phyloP scores from a whole-genome alignment of 2,113 vertebrate species.

The Anguilla rostrata region DNA sequence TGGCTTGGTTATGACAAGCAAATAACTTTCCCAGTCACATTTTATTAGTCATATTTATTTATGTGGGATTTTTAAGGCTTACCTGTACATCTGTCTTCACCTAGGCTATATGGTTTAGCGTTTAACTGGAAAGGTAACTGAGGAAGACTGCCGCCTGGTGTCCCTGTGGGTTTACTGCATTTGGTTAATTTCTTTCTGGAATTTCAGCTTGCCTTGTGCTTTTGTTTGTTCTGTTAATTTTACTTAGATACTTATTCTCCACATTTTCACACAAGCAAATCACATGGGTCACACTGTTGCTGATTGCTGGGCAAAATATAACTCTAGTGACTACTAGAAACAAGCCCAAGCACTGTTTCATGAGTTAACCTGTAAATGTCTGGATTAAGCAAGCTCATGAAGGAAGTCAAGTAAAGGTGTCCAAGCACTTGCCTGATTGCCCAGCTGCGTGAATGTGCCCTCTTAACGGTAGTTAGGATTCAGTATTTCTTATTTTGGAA shows the following conservation, averaged over 20 bases:
- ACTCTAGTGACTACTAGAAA: neutral
- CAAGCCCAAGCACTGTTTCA: neutral
- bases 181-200: neutral
- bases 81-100: neutral
- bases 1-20: conserved; percentile 15
- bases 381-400: neutral
- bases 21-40: neutral
- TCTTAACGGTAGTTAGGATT: too few relatives aligned
- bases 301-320: neutral
- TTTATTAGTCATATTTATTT: neutral
- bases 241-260: too few relatives aligned
- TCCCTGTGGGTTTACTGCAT: neutral
- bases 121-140: neutral
- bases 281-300: neutral
- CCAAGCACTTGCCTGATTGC: too few relatives aligned
- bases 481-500: too few relatives aligned
- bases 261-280: neutral
- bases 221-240: neutral
- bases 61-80: neutral
- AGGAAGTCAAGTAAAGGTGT: too few relatives aligned
- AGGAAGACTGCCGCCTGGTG: conserved; percentile 15
- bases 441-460: too few relatives aligned
- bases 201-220: neutral
- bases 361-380: neutral
- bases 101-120: too few relatives aligned